These are phyloP conservation scores for Holothuria glaberrima DNA, from an alignment of 35 echinoderm and acorn worm species.

Conservation along the genomic window DNA sequence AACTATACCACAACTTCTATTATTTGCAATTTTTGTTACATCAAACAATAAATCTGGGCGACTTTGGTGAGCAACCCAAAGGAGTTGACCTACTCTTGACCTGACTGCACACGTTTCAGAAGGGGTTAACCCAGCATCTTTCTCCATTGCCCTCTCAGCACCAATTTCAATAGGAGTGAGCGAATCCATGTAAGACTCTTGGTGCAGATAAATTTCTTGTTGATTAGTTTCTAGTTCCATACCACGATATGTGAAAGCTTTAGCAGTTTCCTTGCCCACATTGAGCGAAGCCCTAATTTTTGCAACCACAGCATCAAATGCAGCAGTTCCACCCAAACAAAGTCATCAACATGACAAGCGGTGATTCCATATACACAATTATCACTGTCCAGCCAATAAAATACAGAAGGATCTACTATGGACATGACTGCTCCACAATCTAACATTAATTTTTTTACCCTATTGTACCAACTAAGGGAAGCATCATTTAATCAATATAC, in stretches of 20 bases:
- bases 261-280: no score
- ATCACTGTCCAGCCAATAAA: neutral
- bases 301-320: no score
- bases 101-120: neutral
- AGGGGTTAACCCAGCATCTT: no score
- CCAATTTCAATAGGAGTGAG: no score
- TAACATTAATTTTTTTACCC: neutral
- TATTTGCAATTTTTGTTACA: neutral
- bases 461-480: slow-evolving; percentile 45
- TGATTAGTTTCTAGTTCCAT: no score
- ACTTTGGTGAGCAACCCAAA: slow-evolving; percentile 41
- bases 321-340: no score
- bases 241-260: no score
- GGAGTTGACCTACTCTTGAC: slow-evolving; percentile 32
- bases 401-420: slow-evolving; percentile 14
- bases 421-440: neutral
- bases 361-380: slow-evolving; percentile 20
- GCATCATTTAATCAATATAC: slow-evolving; percentile 69
- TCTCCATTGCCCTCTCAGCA: no score
- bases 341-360: slow-evolving; percentile 62
- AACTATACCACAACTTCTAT: slow-evolving; percentile 4
- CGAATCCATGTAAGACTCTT: no score
- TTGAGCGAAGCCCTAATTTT: no score
- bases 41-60: slow-evolving; percentile 44
- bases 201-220: no score